Evolutionary conservation across 2,113 vertebrate genomes (phyloP), one percentile per base, ranked within the genome.

Genomic region (Calidris pugnax): DNA sequence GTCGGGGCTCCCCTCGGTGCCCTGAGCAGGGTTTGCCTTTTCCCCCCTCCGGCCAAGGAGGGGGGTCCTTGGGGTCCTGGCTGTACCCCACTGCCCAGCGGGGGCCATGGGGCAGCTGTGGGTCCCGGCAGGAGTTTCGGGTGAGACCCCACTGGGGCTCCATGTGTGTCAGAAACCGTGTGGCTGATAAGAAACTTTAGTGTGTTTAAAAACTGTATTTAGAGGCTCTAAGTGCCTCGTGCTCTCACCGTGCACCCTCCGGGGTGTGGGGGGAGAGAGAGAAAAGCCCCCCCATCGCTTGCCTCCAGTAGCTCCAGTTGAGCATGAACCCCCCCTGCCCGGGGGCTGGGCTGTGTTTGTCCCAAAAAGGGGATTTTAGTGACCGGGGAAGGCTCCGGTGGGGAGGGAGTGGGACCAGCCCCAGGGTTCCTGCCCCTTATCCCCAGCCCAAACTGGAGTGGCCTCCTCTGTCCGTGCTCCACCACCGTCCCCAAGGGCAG

Each of bases 101-200:
- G 22, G 67, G 56, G 66, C 50, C n/a, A 24, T 0, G 7, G 85
- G 50, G 27, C 56, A 76, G 55, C 33, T 21, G 7, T 2, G 2
- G 50, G 14, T 28, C 30, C 4, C 1, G 51, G 62, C 79, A 72
- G 83, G 80, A 33, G 33, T 85, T 85, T 82, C 37, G 35, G 64
- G 33, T 57, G 14, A 62, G 53, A 75, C 17, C 35, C 3, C 1
- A 19, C 47, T 33, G 33, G 37, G 83, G 81, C 12, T 48, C 9
- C 8, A 0, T 14, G 50, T 5, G 0, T 2, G 1, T 33, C 72
- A 41, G 47, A 51, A 67, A n/a, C 0, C 0, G 14, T 1, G 23
- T 9, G 35, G 5, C 35, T 53, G 32, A 16, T n/a, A 7, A 48
- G 30, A 30, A 67, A 35, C 10, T 8, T 2, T 18, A 45, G 7